Evolutionary conservation across 1,140 invertebrate genomes (phyloP), one percentile per base, ranked within the genome.

Genomic region (Caenorhabditis latens): DNA sequence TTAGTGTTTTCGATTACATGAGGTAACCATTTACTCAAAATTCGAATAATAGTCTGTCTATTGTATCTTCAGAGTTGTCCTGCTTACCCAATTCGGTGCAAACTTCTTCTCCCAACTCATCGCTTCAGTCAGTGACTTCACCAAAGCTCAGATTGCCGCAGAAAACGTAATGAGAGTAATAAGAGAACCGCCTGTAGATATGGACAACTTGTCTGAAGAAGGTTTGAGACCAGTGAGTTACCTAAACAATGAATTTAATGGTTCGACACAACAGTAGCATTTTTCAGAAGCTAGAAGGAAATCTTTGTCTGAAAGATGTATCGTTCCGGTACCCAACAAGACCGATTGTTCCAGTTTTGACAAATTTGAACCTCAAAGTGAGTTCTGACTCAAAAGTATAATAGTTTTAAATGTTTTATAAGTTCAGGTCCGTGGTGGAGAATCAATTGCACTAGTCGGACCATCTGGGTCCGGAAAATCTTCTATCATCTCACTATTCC

Each of bases 361-460:
- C 93, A 90, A 90, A 90, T 79, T 58, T 93, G 19, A 88, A 67
- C 21, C 42, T 92, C 9, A 67, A 84, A n/a, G 88, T 93, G 48
- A 19, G 71, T 89, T 24, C 16, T 88, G 63, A 11, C 42, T 89
- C 58, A 57, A 71, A 13, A 9, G 1, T n/a, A n/a, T n/a, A n/a
- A n/a, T 53, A 16, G 4, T 53, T 16, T 16, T 9, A 13, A 53
- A 53, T 32, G 32, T 32, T 32, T 53, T 4, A 53, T 13, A 4
- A 53, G 9, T 16, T 53, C 4, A 88, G 61, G 90, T 94, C 9
- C 84, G 89, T 11, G 84, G 88, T 13, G 93, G 93, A 8, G 89
- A 93, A 79, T 91, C 90, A 0, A 90, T 93, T 40, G 93, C 93
- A 42, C 87, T 94, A 21, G 93, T 94, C 19, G 93, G 93, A 0